A percentile compares a stretch with the other conserved stretches of the same genome.
These are phyloP conservation scores for Cardiocondyla obscurior DNA, from an alignment of 1,140 invertebrate genomes.

Conservation along the genomic window DNA sequence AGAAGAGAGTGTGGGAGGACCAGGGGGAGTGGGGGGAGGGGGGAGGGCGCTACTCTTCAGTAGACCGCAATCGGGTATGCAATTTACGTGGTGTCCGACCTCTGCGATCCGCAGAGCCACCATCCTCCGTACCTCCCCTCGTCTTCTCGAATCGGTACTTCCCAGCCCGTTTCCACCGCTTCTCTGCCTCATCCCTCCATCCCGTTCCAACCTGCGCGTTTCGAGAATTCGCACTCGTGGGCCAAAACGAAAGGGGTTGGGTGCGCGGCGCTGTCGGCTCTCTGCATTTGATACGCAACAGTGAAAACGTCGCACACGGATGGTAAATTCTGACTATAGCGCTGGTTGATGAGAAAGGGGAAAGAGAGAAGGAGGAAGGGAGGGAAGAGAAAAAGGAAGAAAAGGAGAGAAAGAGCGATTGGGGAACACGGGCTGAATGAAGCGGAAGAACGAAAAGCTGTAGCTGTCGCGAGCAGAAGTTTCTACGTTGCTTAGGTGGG, in stretches of 20 bases:
- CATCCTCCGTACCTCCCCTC: constrained; percentile 8
- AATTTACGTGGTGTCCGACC: constrained; percentile 78
- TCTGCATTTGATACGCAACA: constrained; percentile 59
- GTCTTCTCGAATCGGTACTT: constrained; percentile 35
- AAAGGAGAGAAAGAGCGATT: background rate
- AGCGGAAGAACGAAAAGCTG: constrained; percentile 59
- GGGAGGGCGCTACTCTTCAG: constrained; percentile 72
- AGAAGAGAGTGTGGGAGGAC: background rate
- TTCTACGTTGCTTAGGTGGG: constrained; percentile 41
- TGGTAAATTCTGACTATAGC: constrained; percentile 37
- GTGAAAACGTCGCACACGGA: constrained; percentile 35
- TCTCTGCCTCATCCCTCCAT: background rate
- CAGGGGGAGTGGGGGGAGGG: background rate
- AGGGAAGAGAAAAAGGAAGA: background rate
- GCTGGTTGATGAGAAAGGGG: constrained; percentile 13
- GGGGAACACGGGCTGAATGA: constrained; percentile 45
- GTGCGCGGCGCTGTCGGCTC: constrained; percentile 18
- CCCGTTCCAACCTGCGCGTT: constrained; percentile 35
- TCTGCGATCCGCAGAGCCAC: constrained; percentile 67
- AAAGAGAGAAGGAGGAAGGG: constrained; percentile 20
- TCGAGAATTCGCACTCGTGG: constrained; percentile 50
- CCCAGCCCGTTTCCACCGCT: background rate
- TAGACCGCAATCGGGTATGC: constrained; percentile 78
- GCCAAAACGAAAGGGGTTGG: constrained; percentile 57
- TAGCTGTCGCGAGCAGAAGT: constrained; percentile 68